Evolutionary conservation across 2,797 vertebrate genomes (phyloP), one percentile per base, ranked within the genome.

Genomic region (Telmatherina bonti): DNA sequence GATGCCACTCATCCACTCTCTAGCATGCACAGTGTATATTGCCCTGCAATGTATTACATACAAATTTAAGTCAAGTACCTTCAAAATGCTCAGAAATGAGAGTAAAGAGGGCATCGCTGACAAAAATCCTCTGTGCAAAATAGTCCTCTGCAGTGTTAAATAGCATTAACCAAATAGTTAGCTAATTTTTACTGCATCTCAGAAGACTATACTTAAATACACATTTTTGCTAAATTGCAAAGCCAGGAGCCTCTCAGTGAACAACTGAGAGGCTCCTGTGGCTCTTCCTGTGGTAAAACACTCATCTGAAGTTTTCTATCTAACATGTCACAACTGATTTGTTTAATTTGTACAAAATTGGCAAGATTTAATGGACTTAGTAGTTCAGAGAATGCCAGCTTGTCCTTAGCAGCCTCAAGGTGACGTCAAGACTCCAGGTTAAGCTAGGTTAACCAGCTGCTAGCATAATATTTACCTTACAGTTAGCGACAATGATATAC

Each of bases 21-120:
- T 69, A 72, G 59, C 56, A 27, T 79, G 67, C 49, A 53, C 65
- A 33, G 67, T 57, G 27, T 60, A 70, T 66, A 67, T 58, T 62
- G 49, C 74, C 67, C 64, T 72, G 51, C 52, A 31, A 57, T 70
- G 55, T 58, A 63, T 73, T 68, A 31, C 47, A 76, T 57, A 70
- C 58, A 80, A 62, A 80, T 78, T 64, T 51, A 62, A 84, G 64
- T 84, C 70, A 77, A 82, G 74, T 47, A 36, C 53, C 24, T 18
- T 35, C 10, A 31, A 73, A 70, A 59, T 53, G 69, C 53, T 76
- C 62, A 66, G 58, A 62, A n/a, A 78, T 51, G 30, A 63, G 66
- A 54, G 53, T 69, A 70, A 55, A 27, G 30, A 60, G 38, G 49
- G 22, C 38, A 47, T 30, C 18, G 60, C 18, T 27, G 38, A 22